phyloP scores from a whole-genome alignment of 2,113 vertebrate species.

The Antigone vipio region DNA sequence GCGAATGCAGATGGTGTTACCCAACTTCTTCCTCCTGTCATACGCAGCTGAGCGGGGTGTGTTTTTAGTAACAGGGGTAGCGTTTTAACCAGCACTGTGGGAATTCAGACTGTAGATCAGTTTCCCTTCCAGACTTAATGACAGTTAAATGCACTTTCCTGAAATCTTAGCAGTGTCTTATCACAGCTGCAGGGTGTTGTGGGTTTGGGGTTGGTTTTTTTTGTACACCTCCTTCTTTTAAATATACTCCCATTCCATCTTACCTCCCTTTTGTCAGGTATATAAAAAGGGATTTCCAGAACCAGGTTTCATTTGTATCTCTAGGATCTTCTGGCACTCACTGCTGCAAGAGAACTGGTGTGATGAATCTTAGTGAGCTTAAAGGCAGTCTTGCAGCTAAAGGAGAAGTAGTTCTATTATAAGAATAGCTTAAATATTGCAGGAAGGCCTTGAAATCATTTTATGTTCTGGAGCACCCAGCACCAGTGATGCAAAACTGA shows the following conservation, averaged over 20 bases:
- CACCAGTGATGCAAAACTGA: not conserved
- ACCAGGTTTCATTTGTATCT: not conserved
- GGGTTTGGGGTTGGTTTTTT: not conserved
- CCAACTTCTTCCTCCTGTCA: not conserved
- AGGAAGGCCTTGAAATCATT: not conserved
- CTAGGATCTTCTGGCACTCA: not conserved
- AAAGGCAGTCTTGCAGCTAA: not conserved
- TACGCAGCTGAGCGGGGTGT: not conserved
- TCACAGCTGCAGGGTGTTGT: not conserved
- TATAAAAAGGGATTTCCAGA: not conserved
- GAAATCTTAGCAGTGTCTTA: not conserved
- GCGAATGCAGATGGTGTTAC: constrained; percentile 11
- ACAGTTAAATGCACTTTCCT: constrained; percentile 19
- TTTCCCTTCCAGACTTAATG: constrained; percentile 37
- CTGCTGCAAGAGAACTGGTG: not conserved
- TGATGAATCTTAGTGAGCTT: not conserved
- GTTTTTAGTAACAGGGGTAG: constrained; percentile 12
- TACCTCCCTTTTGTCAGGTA: not conserved
- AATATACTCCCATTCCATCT: not conserved
- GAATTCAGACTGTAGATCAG: constrained; percentile 26
- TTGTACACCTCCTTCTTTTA: not conserved
- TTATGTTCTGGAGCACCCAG: not conserved
- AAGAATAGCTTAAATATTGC: not conserved
- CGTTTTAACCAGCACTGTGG: not conserved
- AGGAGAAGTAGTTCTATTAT: not conserved